These are phyloP conservation scores for Epinotia brunnichana DNA, from an alignment of 2,888 invertebrate genomes.

Conservation along the genomic window DNA sequence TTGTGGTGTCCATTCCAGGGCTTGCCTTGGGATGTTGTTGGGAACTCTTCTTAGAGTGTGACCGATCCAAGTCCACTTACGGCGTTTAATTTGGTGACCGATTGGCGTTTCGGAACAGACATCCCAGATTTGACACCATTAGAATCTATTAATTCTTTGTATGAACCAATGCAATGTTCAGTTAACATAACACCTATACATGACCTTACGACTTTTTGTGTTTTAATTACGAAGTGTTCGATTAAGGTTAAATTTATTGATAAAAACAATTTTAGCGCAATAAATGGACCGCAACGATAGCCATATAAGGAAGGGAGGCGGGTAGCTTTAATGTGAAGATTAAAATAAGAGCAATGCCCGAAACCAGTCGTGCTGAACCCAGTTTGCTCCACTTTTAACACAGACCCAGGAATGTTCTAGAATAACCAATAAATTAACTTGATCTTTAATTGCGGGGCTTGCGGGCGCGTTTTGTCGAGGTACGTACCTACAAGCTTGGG, in stretches of 20 bases:
- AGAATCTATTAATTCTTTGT: too few relatives aligned
- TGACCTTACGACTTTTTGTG: not conserved
- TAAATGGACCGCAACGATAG: conserved; percentile 25
- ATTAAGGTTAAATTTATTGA: conserved; percentile 16
- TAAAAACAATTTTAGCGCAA: conserved; percentile 20
- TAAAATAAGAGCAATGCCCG: conserved; percentile 25
- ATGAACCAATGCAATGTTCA: not conserved
- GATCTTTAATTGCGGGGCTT: conserved; percentile 11
- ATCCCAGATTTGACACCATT: too few relatives aligned
- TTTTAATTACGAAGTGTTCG: conserved; percentile 14
- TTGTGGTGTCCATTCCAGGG: too few relatives aligned
- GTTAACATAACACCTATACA: not conserved
- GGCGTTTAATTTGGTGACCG: too few relatives aligned
- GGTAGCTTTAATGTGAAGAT: conserved; percentile 24
- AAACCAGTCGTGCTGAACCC: conserved; percentile 34
- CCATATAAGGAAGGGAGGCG: conserved; percentile 36
- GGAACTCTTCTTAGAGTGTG: too few relatives aligned
- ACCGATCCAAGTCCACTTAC: too few relatives aligned
- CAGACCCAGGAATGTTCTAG: conserved; percentile 28
- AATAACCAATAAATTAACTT: conserved; percentile 29
- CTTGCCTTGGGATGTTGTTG: too few relatives aligned
- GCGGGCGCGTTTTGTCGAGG: not conserved
- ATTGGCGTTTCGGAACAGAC: too few relatives aligned
- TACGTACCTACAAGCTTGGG: not conserved
- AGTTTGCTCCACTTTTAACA: conserved; percentile 39